These are phyloP conservation scores for Archips crataeganus DNA, from an alignment of 2,888 invertebrate species.

Conservation along the genomic window DNA sequence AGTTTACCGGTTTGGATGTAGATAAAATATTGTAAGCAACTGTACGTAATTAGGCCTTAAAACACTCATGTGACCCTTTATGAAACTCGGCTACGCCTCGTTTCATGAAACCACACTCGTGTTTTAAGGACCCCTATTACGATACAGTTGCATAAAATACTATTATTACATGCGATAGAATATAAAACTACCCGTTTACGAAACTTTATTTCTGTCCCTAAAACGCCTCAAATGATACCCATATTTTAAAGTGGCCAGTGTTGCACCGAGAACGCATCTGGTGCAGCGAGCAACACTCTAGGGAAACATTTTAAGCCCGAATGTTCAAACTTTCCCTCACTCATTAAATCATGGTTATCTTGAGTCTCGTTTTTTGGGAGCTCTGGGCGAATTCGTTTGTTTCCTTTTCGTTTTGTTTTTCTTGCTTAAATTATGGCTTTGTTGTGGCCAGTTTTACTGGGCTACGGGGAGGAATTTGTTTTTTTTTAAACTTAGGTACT, in stretches of 20 bases:
- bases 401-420: slow-evolving; percentile 50
- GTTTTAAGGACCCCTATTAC: no score
- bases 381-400: slow-evolving; percentile 43
- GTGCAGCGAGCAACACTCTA: slow-evolving; percentile 49
- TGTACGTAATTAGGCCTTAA: no score
- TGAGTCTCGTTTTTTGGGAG: slow-evolving; percentile 53
- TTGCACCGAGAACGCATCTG: slow-evolving; percentile 4
- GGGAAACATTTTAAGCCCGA: slow-evolving; percentile 60
- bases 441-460: slow-evolving; percentile 9
- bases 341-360: slow-evolving; percentile 76
- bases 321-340: slow-evolving; percentile 47
- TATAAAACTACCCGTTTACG: no score
- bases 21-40: no score
- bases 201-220: background rate
- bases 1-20: no score
- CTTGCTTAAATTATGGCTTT: slow-evolving; percentile 43
- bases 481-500: background rate
- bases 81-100: no score
- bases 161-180: no score
- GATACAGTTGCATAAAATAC: no score
- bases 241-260: background rate
- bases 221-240: background rate
- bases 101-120: no score
- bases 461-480: background rate
- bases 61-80: no score